Base-by-base conservation (phyloP, 2,888 invertebrate species). In the Hydriomena furcata region DNA sequence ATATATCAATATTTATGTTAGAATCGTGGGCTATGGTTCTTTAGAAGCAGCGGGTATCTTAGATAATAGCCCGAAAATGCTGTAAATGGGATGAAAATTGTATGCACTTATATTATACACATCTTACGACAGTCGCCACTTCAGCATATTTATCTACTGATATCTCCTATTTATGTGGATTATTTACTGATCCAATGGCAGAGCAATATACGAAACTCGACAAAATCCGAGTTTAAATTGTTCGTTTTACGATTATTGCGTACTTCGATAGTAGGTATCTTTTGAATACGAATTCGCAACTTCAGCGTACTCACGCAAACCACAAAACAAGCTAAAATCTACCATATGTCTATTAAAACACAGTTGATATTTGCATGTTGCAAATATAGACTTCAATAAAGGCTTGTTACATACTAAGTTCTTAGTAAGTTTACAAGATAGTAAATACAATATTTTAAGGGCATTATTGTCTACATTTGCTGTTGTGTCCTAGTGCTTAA, bases 161-260 rank as follows among this genome's bases (percentile, higher is more conserved):
- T 41, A 41, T 47, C 4, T 35, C 32, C 28, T 53, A 45, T 27
- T 52, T 51, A 52, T 28, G 36, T 52, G 36, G 50, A 59, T 65
- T 74, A 73, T 70, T 72, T 70, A 65, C 71, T 59, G 66, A 65
- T 65, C 56, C 69, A 69, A 70, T 73, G 65, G 65, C 63, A 66
- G 60, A 66, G 60, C 66, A 72, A 76, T 75, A 75, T 71, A 75
- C 69, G 70, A 78, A 80, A 81, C 76, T 79, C 73, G 73, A 79
- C 79, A 79, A 79, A 84, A 84, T 78, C 75, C 58, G 76, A 85
- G 72, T 84, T 82, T 79, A 84, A 85, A 86, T 84, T 73, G 81
- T 79, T 75, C 71, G 73, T 74, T 87, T 89, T 87, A 87, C 75
- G 83, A 77, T 84, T 80, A 86, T 85, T 68, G 74, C 68, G 73